These are phyloP conservation scores for Sclerurus mexicanus DNA, from an alignment of 2,113 vertebrate species.

Conservation along the genomic window DNA sequence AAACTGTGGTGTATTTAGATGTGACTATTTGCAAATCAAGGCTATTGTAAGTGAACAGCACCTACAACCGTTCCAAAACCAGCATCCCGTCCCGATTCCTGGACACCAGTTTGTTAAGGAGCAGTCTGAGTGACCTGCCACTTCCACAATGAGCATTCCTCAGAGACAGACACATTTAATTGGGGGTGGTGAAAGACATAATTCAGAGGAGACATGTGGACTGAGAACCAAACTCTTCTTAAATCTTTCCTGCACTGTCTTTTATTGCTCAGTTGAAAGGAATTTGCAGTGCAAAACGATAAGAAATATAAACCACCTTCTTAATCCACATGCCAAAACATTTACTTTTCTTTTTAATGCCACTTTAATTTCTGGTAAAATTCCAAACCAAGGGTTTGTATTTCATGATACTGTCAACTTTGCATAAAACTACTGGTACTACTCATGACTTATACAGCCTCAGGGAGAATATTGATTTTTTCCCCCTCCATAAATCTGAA, in stretches of 20 bases:
- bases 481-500: slow-evolving; percentile 82
- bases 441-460: slow-evolving; percentile 75
- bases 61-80: not conserved
- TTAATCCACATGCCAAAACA: slow-evolving; percentile 47
- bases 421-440: slow-evolving; percentile 74
- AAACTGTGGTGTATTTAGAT: not conserved
- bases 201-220: slow-evolving; percentile 42
- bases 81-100: slow-evolving; percentile 15
- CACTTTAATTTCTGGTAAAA: slow-evolving; percentile 71
- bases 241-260: not conserved
- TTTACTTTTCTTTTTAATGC: slow-evolving; percentile 60
- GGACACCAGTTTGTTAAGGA: not conserved
- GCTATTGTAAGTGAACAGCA: not conserved
- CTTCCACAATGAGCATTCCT: slow-evolving; percentile 42
- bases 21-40: not conserved
- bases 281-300: slow-evolving; percentile 44
- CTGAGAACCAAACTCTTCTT: slow-evolving; percentile 13
- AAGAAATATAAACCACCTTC: slow-evolving; percentile 51
- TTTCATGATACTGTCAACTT: slow-evolving; percentile 78
- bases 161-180: slow-evolving; percentile 43
- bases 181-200: not conserved
- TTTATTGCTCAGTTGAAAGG: slow-evolving; percentile 50
- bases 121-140: slow-evolving; percentile 5
- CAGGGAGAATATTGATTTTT: slow-evolving; percentile 78
- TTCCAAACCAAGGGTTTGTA: slow-evolving; percentile 70